Evolutionary conservation across 2,888 invertebrate genomes (phyloP).

Genomic region (Bombylius major): DNA sequence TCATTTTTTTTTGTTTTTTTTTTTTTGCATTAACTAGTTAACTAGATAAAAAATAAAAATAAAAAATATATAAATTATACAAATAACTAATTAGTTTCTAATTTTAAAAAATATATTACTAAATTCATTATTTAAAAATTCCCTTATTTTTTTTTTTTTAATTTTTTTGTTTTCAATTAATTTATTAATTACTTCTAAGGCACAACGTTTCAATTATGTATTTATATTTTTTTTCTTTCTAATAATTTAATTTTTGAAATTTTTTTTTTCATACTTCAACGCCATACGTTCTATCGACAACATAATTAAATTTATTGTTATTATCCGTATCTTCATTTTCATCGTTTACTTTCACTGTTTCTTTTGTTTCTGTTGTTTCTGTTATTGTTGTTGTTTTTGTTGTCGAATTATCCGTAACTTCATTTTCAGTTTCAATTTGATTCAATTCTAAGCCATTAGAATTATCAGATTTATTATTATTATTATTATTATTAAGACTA

Average conservation of each 20-base stretch:
- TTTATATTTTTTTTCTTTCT: slow-evolving; percentile 1
- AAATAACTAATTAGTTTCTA: not conserved
- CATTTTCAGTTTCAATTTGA: no score
- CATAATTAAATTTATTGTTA: slow-evolving; percentile 60
- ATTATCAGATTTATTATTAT: slow-evolving; percentile 6
- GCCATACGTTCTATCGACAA: slow-evolving; percentile 70
- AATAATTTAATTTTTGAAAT: not conserved
- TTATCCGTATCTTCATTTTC: slow-evolving; percentile 28
- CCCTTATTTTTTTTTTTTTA: not conserved
- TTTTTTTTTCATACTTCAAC: slow-evolving; percentile 57
- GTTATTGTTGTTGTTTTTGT: no score
- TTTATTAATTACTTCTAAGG: slow-evolving; percentile 11
- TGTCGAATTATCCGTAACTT: no score
- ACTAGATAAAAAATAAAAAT: slow-evolving; percentile 17
- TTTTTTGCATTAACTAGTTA: slow-evolving; percentile 26
- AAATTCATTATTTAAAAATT: not conserved
- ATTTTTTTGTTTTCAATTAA: no score
- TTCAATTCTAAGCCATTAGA: slow-evolving; percentile 1
- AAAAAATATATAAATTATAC: not conserved
- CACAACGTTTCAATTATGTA: slow-evolving; percentile 10
- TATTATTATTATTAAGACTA: not conserved
- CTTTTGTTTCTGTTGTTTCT: not conserved
- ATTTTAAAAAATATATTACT: not conserved
- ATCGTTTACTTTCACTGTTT: slow-evolving; percentile 11
- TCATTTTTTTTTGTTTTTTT: slow-evolving; percentile 11